Evolutionary conservation across 2,113 vertebrate genomes (phyloP).

Genomic region (Pygathrix nemaeus): DNA sequence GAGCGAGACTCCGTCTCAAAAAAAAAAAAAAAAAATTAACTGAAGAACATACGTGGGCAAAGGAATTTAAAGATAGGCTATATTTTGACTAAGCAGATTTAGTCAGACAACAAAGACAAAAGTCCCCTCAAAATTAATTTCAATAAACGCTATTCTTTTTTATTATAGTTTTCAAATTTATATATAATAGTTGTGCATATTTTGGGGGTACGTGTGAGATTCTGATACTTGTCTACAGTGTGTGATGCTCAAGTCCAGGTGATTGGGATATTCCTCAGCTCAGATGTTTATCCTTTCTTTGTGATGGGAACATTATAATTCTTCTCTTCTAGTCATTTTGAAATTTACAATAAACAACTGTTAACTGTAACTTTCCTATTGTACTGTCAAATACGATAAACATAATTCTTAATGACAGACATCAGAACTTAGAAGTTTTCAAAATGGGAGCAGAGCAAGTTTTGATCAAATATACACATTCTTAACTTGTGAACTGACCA

Average conservation of each 20-base stretch:
- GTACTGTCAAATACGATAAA: background rate
- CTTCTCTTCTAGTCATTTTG: background rate
- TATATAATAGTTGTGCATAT: background rate
- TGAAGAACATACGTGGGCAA: background rate
- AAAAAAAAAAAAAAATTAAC: no score
- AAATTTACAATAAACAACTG: background rate
- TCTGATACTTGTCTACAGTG: background rate
- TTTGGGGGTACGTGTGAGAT: background rate
- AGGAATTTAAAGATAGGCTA: background rate
- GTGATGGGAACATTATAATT: background rate
- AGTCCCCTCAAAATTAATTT: background rate
- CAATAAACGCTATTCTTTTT: background rate
- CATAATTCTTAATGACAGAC: fast-evolving
- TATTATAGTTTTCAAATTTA: background rate
- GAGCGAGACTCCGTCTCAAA: no score
- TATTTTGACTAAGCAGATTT: background rate
- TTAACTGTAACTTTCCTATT: background rate
- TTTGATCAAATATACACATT: background rate
- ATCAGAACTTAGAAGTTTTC: background rate
- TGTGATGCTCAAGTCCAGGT: background rate
- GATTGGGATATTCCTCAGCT: background rate
- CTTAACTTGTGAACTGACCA: background rate
- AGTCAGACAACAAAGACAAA: background rate
- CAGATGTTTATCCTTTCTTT: background rate
- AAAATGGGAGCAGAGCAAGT: background rate